Base-by-base conservation (phyloP, 2,113 vertebrate genomes). In the Circaetus cinerascens region DNA sequence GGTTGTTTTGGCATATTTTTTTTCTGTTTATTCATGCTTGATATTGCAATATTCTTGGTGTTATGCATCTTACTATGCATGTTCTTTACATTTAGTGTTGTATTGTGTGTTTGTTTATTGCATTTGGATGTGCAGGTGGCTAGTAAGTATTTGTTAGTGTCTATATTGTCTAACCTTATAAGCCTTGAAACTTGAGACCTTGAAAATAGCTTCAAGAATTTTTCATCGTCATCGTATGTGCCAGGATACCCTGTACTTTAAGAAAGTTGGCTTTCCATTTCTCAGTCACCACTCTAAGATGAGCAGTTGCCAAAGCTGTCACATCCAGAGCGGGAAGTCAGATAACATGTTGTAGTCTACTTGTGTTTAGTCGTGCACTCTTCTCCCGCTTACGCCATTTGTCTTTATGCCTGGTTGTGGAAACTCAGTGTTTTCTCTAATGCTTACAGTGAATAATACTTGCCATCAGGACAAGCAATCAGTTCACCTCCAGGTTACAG, bases 361-460 rank as follows among this genome's bases (percentile, higher is more conserved):
- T 27, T 48, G 13, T 55, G 34, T 79, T 85, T 34, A 38, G 25
- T 73, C 3, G 1, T 55, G 15, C 34, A 3, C 27, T 68, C 30
- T n/a, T 48, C 36, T 53, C 32, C 53, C 12, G 6, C 45, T 62
- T 21, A 15, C 0, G 1, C 0, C 0, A 20, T 86, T 79, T 86
- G 13, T 67, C 21, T 64, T 66, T 57, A 18, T 26, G 12, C 53
- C 66, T 85, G 36, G 8, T 59, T 57, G 60, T 68, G 64, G 40
- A 75, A 79, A 72, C 30, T 20, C 6, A 0, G 43, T 0, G 0
- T 82, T 88, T 91, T 38, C 36, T 73, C 8, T 50, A 0, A 0
- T 23, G 15, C 9, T 3, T 17, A 9, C 38, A 19, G 29, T 25
- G 46, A 82, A 7, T 77, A 56, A 5, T 30, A 34, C 14, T 66